Evolutionary conservation across 1,140 invertebrate genomes (phyloP).

Genomic region (Zaprionus africanus): DNA sequence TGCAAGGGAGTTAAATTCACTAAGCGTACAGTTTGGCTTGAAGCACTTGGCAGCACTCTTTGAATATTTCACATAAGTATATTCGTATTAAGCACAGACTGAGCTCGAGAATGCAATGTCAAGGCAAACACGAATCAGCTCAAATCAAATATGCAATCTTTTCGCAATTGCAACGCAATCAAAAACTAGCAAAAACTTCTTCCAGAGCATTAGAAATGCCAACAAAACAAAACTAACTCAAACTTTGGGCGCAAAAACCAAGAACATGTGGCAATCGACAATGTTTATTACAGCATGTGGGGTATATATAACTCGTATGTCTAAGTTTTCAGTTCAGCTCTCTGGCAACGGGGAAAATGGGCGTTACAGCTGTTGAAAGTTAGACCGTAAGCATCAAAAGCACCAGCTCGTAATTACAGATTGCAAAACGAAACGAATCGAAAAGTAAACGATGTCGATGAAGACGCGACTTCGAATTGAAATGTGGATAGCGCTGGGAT

Average conservation of each 20-base stretch:
- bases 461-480: slow-evolving; percentile 45
- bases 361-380: slow-evolving; percentile 70
- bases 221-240: slow-evolving; percentile 67
- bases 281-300: slow-evolving; percentile 48
- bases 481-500: slow-evolving; percentile 36
- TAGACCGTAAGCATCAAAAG: slow-evolving; percentile 69
- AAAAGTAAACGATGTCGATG: slow-evolving; percentile 69
- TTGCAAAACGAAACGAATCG: slow-evolving; percentile 66
- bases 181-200: slow-evolving; percentile 47
- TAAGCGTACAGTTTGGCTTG: slow-evolving; percentile 2
- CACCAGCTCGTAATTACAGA: slow-evolving; percentile 70
- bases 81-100: slow-evolving; percentile 58
- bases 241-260: slow-evolving; percentile 63
- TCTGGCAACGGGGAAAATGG: neutral
- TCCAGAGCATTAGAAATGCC: slow-evolving; percentile 61
- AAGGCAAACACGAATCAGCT: slow-evolving; percentile 51
- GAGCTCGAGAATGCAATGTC: slow-evolving; percentile 38
- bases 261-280: slow-evolving; percentile 69
- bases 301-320: slow-evolving; percentile 5
- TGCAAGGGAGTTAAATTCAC: slow-evolving; percentile 9
- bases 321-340: slow-evolving; percentile 19
- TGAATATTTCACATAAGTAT: neutral
- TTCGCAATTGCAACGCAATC: slow-evolving; percentile 51
- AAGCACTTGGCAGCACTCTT: neutral
- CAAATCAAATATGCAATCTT: slow-evolving; percentile 65